These are phyloP conservation scores for Tetraneura akinire DNA, from an alignment of 1,140 invertebrate genomes.

Conservation along the genomic window DNA sequence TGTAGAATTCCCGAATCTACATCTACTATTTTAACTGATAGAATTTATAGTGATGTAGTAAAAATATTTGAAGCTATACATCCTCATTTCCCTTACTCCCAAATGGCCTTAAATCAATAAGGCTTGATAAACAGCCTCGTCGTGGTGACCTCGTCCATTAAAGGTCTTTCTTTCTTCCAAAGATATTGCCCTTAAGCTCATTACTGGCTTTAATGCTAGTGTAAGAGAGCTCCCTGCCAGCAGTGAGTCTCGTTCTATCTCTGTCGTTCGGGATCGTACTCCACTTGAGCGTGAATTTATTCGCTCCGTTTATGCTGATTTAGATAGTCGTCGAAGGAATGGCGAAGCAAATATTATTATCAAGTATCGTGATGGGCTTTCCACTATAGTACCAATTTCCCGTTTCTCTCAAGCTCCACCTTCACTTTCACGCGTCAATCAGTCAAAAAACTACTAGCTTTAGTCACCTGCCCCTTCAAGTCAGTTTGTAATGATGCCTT, in stretches of 20 bases:
- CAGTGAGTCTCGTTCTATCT: background rate
- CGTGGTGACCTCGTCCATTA: background rate
- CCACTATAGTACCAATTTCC: background rate
- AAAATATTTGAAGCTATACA: background rate
- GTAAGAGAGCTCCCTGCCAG: background rate
- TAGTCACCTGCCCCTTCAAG: too few species aligned
- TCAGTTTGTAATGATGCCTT: too few species aligned
- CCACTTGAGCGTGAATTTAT: conserved; percentile 2
- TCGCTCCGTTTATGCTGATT: background rate
- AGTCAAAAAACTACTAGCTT: too few species aligned
- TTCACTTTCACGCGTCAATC: background rate
- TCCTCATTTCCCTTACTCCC: background rate
- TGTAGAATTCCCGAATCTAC: background rate
- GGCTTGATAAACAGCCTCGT: background rate
- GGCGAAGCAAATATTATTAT: too few species aligned
- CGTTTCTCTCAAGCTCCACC: background rate
- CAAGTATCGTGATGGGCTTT: conserved; percentile 6
- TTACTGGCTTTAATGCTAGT: conserved; percentile 2
- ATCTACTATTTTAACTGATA: background rate
- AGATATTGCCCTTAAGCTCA: background rate
- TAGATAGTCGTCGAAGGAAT: background rate
- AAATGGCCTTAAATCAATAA: background rate
- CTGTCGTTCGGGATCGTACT: background rate
- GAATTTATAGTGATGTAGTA: background rate
- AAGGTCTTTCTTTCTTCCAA: conserved; percentile 8